A percentile compares a stretch with the other conserved stretches of the same genome.
phyloP scores from a whole-genome alignment of 2,113 vertebrate genomes.

The Leuciscus idus region DNA sequence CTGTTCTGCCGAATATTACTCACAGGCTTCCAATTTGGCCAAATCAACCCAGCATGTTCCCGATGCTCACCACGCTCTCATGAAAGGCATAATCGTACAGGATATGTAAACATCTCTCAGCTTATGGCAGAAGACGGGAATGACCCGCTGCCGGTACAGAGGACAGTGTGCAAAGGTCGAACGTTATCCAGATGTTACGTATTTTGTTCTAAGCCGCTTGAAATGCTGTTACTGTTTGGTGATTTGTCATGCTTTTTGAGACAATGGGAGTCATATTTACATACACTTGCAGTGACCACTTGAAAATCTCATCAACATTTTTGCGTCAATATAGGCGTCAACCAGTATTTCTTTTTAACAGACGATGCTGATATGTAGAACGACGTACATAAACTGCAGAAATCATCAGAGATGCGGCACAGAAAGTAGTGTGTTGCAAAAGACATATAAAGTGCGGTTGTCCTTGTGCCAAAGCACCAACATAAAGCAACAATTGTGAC shows the following conservation, averaged over 20 bases:
- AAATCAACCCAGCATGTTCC: conserved; percentile 48
- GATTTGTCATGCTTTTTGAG: conserved; percentile 18
- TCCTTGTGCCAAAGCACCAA: no score
- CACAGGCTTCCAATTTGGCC: conserved; percentile 52
- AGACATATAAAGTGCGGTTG: no score
- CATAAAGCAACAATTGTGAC: no score
- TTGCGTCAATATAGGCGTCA: background rate
- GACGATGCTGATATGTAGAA: background rate
- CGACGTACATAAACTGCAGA: background rate
- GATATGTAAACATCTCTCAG: conserved; percentile 41
- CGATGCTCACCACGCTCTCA: conserved; percentile 29
- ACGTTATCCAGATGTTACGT: conserved; percentile 34
- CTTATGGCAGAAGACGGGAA: conserved; percentile 36
- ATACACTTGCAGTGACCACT: background rate
- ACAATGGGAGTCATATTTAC: conserved; percentile 18
- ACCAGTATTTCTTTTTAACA: conserved; percentile 12
- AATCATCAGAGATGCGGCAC: background rate
- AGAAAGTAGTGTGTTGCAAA: background rate
- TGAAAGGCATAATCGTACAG: conserved; percentile 33
- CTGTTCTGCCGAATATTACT: conserved; percentile 54
- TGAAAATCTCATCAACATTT: conserved; percentile 9
- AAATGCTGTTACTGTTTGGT: conserved; percentile 34
- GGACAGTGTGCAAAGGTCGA: background rate
- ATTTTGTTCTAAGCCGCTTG: conserved; percentile 37
- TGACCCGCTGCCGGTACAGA: conserved; percentile 11